These are phyloP conservation scores for Polypedilum vanderplanki DNA, from an alignment of 1,140 invertebrate species.

Conservation along the genomic window DNA sequence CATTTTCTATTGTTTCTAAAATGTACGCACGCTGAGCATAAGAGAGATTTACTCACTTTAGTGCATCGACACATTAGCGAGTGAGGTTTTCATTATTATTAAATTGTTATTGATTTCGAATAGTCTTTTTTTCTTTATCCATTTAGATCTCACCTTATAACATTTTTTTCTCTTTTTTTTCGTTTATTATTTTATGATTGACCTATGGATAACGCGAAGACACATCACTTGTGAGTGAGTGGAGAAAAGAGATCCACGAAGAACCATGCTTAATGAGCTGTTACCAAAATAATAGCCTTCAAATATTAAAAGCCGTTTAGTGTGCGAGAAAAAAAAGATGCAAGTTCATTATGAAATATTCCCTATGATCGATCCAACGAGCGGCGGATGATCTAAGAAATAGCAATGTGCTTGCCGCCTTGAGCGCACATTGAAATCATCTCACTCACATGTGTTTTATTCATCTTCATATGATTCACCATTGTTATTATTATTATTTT, in stretches of 20 bases:
- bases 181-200: background rate
- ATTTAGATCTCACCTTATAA: background rate
- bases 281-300: slow-evolving; percentile 13
- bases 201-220: background rate
- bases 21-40: slow-evolving; percentile 10
- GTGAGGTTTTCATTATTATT: background rate
- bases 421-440: background rate
- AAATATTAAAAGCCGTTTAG: slow-evolving; percentile 9
- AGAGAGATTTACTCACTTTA: background rate
- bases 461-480: background rate
- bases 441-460: background rate
- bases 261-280: slow-evolving; percentile 8
- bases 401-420: too few species aligned
- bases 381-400: too few species aligned
- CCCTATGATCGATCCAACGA: too few species aligned
- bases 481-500: background rate
- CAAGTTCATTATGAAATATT: background rate
- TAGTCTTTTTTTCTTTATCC: background rate
- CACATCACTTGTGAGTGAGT: background rate
- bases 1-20: slow-evolving; percentile 25
- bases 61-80: background rate
- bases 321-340: slow-evolving; percentile 1
- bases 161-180: too few species aligned
- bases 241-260: background rate
- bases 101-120: slow-evolving; percentile 14